Percentiles rank a stretch among this genome's conserved stretches.
phyloP scores from a whole-genome alignment of 30 jellyfish, hydroid and myxozoan genomes.

The Pseudorhiza aurosa region DNA sequence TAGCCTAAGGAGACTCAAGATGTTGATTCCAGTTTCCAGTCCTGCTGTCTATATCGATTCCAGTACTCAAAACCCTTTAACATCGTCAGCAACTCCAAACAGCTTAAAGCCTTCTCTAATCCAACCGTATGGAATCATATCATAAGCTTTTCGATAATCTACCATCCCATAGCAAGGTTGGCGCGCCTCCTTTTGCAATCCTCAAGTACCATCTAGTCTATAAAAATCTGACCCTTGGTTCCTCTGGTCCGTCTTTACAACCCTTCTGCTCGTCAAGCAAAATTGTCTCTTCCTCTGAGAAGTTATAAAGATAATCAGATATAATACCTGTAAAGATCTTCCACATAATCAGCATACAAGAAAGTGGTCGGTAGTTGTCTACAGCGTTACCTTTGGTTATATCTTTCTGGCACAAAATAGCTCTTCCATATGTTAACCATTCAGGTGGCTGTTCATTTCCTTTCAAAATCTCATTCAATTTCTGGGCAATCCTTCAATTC shows the following conservation, averaged over 20 bases:
- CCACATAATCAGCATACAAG: slow-evolving; percentile 12
- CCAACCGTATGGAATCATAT: slow-evolving; percentile 32
- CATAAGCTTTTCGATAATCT: slow-evolving; percentile 36
- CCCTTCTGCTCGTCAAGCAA: slow-evolving; percentile 7
- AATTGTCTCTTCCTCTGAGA: neutral
- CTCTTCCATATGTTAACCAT: slow-evolving; percentile 17
- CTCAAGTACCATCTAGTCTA: neutral
- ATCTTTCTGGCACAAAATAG: slow-evolving; percentile 8
- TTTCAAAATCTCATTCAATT: neutral
- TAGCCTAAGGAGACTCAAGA: neutral
- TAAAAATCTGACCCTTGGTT: slow-evolving; percentile 21
- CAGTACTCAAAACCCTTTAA: neutral
- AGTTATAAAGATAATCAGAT: neutral
- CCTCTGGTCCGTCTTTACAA: neutral
- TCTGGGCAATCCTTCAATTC: slow-evolving; percentile 3
- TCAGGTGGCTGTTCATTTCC: neutral
- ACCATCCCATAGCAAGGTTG: slow-evolving; percentile 25
- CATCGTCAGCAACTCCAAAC: slow-evolving; percentile 7
- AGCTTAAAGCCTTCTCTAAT: neutral
- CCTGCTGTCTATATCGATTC: neutral
- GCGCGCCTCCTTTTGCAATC: slow-evolving; percentile 7
- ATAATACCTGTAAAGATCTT: neutral
- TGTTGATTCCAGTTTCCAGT: neutral
- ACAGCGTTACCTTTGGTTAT: neutral
- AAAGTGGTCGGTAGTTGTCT: slow-evolving; percentile 10